phyloP scores from a whole-genome alignment of 30 jellyfish, hydroid and myxozoan species.

The Turritopsis rubra region DNA sequence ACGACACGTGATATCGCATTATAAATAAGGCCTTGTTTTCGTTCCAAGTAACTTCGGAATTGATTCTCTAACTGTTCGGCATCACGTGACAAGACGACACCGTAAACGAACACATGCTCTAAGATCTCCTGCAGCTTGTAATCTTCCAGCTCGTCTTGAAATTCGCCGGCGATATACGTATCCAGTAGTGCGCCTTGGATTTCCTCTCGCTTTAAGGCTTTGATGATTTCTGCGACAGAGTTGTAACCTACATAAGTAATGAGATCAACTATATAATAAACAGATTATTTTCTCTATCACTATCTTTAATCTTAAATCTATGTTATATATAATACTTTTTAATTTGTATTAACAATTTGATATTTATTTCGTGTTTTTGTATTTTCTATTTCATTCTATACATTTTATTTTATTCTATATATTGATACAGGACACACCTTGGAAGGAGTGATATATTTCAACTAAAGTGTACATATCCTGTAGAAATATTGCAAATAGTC shows the following conservation, averaged over 20 bases:
- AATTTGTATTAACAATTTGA: background rate
- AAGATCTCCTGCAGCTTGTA: conserved; percentile 83
- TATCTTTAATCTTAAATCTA: no score
- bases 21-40: conserved; percentile 71
- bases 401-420: no score
- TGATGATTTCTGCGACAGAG: conserved; percentile 72
- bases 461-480: no score
- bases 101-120: conserved; percentile 86
- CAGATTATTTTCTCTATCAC: no score
- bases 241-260: conserved; percentile 42
- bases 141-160: conserved; percentile 52
- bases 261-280: background rate
- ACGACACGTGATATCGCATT: conserved; percentile 76
- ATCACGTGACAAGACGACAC: conserved; percentile 92
- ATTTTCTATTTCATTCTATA: no score
- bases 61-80: conserved; percentile 59
- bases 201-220: conserved; percentile 42
- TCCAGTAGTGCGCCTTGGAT: conserved; percentile 90
- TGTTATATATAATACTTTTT: background rate
- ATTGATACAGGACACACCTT: no score
- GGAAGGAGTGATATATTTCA: no score
- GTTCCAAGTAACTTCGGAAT: conserved; percentile 55
- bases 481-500: no score
- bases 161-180: conserved; percentile 97
- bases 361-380: no score